phyloP scores from a whole-genome alignment of 2,888 invertebrate genomes.

The Hedychridium roseum region DNA sequence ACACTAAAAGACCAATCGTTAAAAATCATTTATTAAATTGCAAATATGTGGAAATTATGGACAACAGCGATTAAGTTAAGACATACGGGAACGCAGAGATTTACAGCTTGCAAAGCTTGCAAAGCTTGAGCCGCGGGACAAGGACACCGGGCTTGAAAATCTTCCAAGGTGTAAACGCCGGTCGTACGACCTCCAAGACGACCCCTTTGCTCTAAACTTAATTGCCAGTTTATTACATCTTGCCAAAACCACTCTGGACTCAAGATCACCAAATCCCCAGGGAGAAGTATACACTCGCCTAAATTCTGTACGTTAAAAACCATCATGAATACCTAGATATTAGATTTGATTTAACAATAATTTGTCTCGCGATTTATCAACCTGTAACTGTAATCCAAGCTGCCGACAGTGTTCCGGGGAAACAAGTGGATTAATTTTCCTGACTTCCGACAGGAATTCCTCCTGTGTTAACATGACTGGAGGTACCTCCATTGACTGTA shows the following conservation, averaged over 20 bases:
- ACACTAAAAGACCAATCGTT: conserved; percentile 64
- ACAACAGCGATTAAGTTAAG: conserved; percentile 13
- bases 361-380: no score
- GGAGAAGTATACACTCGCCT: conserved; percentile 66
- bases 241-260: conserved; percentile 75
- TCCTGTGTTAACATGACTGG: conserved; percentile 54
- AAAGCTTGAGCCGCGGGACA: conserved; percentile 75
- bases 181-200: conserved; percentile 67
- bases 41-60: conserved; percentile 1
- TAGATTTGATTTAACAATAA: no score
- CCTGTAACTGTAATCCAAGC: conserved; percentile 58
- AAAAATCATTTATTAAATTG: conserved; percentile 3
- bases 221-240: conserved; percentile 73
- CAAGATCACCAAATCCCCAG: conserved; percentile 72
- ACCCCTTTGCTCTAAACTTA: conserved; percentile 67
- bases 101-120: conserved; percentile 74
- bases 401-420: conserved; percentile 58
- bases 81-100: conserved; percentile 73
- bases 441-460: conserved; percentile 54
- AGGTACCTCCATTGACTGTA: conserved; percentile 56
- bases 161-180: conserved; percentile 77
- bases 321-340: neutral
- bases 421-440: conserved; percentile 59
- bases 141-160: conserved; percentile 77
- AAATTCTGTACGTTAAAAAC: conserved; percentile 63